phyloP scores from a whole-genome alignment of 2,888 invertebrate species.

The Lycophotia porphyrea region DNA sequence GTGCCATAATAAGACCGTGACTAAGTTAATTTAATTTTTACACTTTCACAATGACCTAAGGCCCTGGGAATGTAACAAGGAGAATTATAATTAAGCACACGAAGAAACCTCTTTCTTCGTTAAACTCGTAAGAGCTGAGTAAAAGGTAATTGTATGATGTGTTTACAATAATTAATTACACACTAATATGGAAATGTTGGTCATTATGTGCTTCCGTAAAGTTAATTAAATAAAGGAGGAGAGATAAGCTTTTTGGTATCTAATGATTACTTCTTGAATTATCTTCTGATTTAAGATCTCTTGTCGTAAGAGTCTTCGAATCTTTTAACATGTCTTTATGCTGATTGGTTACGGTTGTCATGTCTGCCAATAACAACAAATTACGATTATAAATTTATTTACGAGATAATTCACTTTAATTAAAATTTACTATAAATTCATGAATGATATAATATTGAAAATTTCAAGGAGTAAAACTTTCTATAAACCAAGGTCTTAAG shows the following conservation, averaged over 20 bases:
- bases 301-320: too few species aligned
- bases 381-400: too few species aligned
- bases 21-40: conserved; percentile 29
- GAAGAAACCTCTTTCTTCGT: too few species aligned
- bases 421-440: too few species aligned
- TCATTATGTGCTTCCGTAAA: conserved; percentile 9
- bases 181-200: conserved; percentile 18
- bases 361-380: too few species aligned
- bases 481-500: too few species aligned
- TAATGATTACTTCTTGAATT: background rate
- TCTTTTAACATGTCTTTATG: too few species aligned
- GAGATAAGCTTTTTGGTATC: conserved; percentile 5
- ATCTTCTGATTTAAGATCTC: too few species aligned
- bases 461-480: too few species aligned
- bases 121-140: conserved; percentile 16
- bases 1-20: conserved; percentile 20
- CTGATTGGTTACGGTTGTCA: too few species aligned
- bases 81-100: conserved; percentile 27
- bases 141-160: conserved; percentile 35
- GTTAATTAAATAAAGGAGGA: conserved; percentile 3
- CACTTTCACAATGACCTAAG: conserved; percentile 53
- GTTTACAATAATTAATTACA: conserved; percentile 47
- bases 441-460: too few species aligned
- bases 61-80: conserved; percentile 52
- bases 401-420: too few species aligned